Conservation (phyloP, 2,888 invertebrate species). For the Cantharis rustica region DNA sequence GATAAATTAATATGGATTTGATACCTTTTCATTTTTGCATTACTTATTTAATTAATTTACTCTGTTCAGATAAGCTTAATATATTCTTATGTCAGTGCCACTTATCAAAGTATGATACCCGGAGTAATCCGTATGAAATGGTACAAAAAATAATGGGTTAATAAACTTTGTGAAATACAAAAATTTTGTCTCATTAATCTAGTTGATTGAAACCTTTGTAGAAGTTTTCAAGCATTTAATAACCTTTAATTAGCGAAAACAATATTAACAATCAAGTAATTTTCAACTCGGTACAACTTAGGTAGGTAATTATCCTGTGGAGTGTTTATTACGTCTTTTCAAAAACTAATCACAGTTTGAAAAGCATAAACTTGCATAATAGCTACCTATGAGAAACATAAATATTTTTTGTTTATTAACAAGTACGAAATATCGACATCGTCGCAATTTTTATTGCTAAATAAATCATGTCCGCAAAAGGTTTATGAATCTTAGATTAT, state of each 20-base stretch:
- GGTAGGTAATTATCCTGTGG: background rate
- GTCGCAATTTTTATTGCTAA: slow-evolving; percentile 12
- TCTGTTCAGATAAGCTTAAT: slow-evolving; percentile 10
- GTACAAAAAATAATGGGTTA: background rate
- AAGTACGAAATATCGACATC: slow-evolving; percentile 8
- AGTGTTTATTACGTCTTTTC: slow-evolving; percentile 10
- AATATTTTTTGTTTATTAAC: slow-evolving; percentile 1
- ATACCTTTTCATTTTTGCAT: slow-evolving; percentile 13
- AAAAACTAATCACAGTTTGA: background rate
- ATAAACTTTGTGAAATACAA: background rate
- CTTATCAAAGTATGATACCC: background rate
- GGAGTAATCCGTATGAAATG: background rate
- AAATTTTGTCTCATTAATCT: background rate
- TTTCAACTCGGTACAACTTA: background rate
- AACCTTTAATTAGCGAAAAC: background rate
- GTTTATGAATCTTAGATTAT: slow-evolving; percentile 3
- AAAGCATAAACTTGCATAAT: background rate
- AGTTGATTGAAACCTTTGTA: background rate
- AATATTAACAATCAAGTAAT: background rate
- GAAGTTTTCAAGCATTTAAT: background rate
- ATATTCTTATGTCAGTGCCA: slow-evolving; percentile 6
- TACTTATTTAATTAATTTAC: slow-evolving; percentile 10
- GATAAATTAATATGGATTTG: slow-evolving; percentile 17
- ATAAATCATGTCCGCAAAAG: slow-evolving; percentile 15
- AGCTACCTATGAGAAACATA: slow-evolving; percentile 6